Evolutionary conservation across 1,140 invertebrate species (phyloP).

Genomic region (Nymphalis io): DNA sequence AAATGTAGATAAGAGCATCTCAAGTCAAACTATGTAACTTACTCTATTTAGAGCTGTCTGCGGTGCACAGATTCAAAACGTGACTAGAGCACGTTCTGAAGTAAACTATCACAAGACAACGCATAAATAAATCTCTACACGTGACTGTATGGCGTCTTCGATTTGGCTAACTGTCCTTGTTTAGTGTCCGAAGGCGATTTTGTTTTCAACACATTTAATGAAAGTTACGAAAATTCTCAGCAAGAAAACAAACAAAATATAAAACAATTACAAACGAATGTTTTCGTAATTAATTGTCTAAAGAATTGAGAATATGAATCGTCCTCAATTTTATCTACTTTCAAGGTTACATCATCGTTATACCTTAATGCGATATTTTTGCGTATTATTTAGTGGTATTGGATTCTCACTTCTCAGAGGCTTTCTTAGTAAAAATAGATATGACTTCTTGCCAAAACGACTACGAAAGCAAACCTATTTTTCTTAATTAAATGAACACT

Average conservation of each 20-base stretch:
- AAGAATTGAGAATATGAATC: conserved; percentile 14
- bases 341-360: conserved; percentile 12
- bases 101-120: conserved; percentile 52
- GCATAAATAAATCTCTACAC: conserved; percentile 40
- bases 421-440: conserved; percentile 27
- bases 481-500: conserved; percentile 15
- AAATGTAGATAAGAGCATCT: conserved; percentile 55
- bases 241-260: conserved; percentile 7
- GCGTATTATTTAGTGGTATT: conserved; percentile 10
- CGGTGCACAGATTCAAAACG: conserved; percentile 44
- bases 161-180: conserved; percentile 29
- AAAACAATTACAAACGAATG: conserved; percentile 2
- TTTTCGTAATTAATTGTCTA: conserved; percentile 23
- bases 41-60: conserved; percentile 33
- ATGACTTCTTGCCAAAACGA: conserved; percentile 22
- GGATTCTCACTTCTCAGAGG: conserved; percentile 15
- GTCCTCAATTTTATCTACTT: conserved; percentile 9
- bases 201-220: conserved; percentile 36
- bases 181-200: conserved; percentile 27
- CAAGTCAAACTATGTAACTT: conserved; percentile 43
- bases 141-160: conserved; percentile 34
- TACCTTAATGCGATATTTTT: conserved; percentile 20
- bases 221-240: conserved; percentile 24
- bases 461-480: conserved; percentile 17
- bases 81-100: conserved; percentile 65